Evolutionary conservation across 2,113 vertebrate species (phyloP), one percentile per base, ranked within the genome.

Genomic region (Zapus hudsonius): DNA sequence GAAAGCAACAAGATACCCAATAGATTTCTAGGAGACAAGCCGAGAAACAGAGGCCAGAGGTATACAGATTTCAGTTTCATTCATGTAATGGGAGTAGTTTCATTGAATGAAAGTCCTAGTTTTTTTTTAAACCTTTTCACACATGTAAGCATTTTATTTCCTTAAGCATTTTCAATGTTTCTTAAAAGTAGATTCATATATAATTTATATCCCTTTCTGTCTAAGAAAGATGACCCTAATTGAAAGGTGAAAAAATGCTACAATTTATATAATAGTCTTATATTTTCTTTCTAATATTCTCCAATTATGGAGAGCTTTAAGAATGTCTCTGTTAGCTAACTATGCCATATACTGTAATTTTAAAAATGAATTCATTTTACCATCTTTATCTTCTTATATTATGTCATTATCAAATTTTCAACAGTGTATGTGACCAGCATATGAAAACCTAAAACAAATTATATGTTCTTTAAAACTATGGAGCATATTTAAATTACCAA

Each of bases 361-460:
- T 61, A 95, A 96, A 95, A 97, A 94, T 96, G 0, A 96, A 94
- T 44, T 93, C 83, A 94, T 96, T 91, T 36, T 96, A 92, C 16
- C 47, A 44, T 91, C 95, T 97, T n/a, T 89, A 87, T 92, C n/a
- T 90, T 88, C 61, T 91, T 70, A 33, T 86, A 90, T 90, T 2
- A 84, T 93, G 73, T 25, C 44, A n/a, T 94, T n/a, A 70, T 95
- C 73, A 87, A 74, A 79, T 95, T 95, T 95, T 95, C 85, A 95
- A 81, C 33, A 89, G 2, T 27, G 25, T 83, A 7, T 69, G 80
- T 95, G 84, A 95, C 33, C 42, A 96, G 87, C 36, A 91, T 97
- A 52, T 92, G 93, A 96, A 97, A 94, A 95, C 27, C 59, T 93
- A 88, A 96, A 74, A 94, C 61, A 91, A 96, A 78, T 95, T 1